A percentile compares a stretch with the other conserved stretches of the same genome.
Conservation (phyloP, 1,140 invertebrate genomes). For the Bombus pyrosoma region DNA sequence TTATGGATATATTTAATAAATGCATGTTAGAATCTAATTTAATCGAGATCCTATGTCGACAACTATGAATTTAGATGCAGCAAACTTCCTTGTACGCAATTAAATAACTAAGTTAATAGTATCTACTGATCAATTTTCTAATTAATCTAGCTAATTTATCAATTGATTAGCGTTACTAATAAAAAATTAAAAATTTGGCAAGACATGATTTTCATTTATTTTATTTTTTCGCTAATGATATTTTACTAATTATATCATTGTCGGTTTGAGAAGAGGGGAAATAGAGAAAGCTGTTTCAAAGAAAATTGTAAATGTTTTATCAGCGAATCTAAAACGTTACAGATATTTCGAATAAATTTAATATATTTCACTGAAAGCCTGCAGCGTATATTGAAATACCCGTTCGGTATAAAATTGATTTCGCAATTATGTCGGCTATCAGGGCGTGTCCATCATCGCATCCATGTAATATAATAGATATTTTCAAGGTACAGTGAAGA, state of each 20-base stretch:
- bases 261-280: background rate
- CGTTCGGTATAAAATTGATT: background rate
- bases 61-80: too few species aligned
- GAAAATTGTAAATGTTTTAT: background rate
- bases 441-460: background rate
- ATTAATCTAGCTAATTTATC: too few species aligned
- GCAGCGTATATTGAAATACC: background rate
- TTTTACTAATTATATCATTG: background rate
- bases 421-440: background rate
- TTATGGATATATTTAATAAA: background rate
- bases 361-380: background rate
- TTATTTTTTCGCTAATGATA: background rate
- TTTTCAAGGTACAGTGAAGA: conserved; percentile 26
- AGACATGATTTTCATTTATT: too few species aligned
- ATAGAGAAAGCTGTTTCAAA: background rate
- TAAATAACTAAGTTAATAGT: too few species aligned
- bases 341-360: background rate
- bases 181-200: too few species aligned
- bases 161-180: too few species aligned
- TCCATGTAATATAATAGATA: background rate
- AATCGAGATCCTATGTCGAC: background rate
- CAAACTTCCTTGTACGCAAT: too few species aligned
- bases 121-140: too few species aligned
- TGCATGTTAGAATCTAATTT: background rate
- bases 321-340: background rate